Evolutionary conservation across 1,140 invertebrate species (phyloP).

Genomic region (Gryon sp.): DNA sequence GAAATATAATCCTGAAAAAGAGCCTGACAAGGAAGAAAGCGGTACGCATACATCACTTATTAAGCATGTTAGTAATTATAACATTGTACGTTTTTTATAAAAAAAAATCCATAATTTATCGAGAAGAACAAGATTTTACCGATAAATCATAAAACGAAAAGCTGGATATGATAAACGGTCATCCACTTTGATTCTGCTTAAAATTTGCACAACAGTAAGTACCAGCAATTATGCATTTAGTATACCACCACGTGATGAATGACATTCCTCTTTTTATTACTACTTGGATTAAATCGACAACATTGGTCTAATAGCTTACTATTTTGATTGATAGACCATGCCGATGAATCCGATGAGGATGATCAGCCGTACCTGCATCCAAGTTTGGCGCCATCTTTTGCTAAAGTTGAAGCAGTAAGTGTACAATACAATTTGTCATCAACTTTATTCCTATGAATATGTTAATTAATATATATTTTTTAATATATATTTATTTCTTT

Average conservation of each 20-base stretch:
- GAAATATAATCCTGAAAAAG: slow-evolving; percentile 85
- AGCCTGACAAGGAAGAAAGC: slow-evolving; percentile 79
- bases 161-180: slow-evolving; percentile 74
- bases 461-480: not conserved
- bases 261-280: slow-evolving; percentile 50
- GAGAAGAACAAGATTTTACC: slow-evolving; percentile 62
- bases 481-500: slow-evolving; percentile 26
- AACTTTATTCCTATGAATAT: slow-evolving; percentile 7
- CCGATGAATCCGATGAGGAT: slow-evolving; percentile 79
- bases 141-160: slow-evolving; percentile 60
- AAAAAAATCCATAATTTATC: slow-evolving; percentile 61
- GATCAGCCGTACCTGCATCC: slow-evolving; percentile 90
- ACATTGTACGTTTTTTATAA: slow-evolving; percentile 61
- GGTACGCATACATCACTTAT: slow-evolving; percentile 76
- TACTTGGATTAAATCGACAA: slow-evolving; percentile 12
- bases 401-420: slow-evolving; percentile 82
- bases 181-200: slow-evolving; percentile 75
- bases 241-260: slow-evolving; percentile 62
- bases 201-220: slow-evolving; percentile 78
- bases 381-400: slow-evolving; percentile 82
- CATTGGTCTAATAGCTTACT: slow-evolving; percentile 34
- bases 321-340: slow-evolving; percentile 74
- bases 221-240: slow-evolving; percentile 64
- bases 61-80: slow-evolving; percentile 62
- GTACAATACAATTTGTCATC: slow-evolving; percentile 3